Conservation (phyloP, 2,888 invertebrate genomes). For the Heliconius charithonia region DNA sequence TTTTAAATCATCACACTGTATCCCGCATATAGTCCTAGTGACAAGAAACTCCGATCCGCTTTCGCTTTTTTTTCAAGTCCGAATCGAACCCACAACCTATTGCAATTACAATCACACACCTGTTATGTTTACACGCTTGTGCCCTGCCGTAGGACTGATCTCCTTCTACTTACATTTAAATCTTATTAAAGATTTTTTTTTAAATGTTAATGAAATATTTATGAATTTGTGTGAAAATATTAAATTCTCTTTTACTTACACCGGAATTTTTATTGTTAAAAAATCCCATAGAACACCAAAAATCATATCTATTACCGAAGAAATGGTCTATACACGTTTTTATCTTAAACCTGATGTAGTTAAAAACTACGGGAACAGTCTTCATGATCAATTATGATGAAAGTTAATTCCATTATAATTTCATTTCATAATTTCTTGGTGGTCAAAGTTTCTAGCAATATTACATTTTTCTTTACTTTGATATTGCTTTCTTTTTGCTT, state of each 20-base stretch:
- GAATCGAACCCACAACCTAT: too few relatives aligned
- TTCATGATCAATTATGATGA: background rate
- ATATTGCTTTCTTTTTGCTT: background rate
- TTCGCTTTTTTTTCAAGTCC: too few relatives aligned
- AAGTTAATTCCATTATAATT: conserved; percentile 35
- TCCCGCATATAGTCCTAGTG: too few relatives aligned
- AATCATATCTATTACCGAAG: background rate
- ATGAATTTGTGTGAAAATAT: background rate
- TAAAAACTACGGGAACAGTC: too few relatives aligned
- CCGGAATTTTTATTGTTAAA: background rate
- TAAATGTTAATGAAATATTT: background rate
- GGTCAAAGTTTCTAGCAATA: background rate
- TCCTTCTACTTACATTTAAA: background rate
- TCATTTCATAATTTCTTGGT: conserved; percentile 13
- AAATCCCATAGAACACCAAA: background rate
- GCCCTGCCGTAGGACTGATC: too few relatives aligned
- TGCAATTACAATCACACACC: too few relatives aligned
- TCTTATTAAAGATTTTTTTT: too few relatives aligned
- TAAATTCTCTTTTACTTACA: background rate
- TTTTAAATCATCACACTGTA: too few relatives aligned
- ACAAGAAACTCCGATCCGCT: too few relatives aligned
- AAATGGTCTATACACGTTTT: background rate
- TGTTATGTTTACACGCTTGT: too few relatives aligned
- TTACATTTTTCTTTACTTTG: background rate
- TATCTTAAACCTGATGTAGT: background rate